Percentiles rank a stretch among this genome's conserved stretches.
Evolutionary conservation across 92 coral and sea anemone species (phyloP).

Genomic region (Paragorgia papillata): DNA sequence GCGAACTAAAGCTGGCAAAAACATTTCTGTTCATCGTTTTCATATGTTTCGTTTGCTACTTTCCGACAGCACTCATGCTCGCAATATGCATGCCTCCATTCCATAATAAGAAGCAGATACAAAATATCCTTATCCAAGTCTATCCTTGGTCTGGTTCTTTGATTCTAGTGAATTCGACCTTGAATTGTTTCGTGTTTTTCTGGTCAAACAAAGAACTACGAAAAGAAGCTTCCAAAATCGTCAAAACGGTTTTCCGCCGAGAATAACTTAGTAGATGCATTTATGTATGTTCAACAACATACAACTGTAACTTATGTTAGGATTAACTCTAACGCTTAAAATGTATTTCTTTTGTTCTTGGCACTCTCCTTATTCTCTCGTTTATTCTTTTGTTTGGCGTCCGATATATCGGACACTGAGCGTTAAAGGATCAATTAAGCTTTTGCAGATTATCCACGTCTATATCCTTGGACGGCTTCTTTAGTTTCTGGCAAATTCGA

Average conservation of each 20-base stretch:
- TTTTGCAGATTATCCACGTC: no score
- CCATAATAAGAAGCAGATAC: neutral
- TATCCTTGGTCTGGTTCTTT: constrained; percentile 12
- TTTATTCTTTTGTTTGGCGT: no score
- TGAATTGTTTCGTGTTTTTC: constrained; percentile 27
- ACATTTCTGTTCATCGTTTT: neutral
- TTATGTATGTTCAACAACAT: no score
- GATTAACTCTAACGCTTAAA: no score
- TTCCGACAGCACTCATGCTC: neutral
- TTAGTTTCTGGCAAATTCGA: no score
- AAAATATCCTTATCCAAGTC: neutral
- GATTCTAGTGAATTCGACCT: constrained; percentile 25
- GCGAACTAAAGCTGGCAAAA: neutral
- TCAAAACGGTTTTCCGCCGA: neutral
- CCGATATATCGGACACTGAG: no score
- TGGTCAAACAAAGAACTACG: constrained; percentile 27
- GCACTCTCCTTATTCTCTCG: no score
- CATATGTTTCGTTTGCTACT: neutral
- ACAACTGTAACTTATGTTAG: neutral
- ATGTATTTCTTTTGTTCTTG: no score
- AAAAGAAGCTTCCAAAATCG: constrained; percentile 26
- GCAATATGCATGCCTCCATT: neutral
- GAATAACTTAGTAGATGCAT: no score
- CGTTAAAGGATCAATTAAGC: no score
- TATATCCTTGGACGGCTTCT: no score